A percentile compares a stretch with the other conserved stretches of the same genome.
Conservation (phyloP, 2,113 vertebrate species). For the Haemorhous mexicanus region DNA sequence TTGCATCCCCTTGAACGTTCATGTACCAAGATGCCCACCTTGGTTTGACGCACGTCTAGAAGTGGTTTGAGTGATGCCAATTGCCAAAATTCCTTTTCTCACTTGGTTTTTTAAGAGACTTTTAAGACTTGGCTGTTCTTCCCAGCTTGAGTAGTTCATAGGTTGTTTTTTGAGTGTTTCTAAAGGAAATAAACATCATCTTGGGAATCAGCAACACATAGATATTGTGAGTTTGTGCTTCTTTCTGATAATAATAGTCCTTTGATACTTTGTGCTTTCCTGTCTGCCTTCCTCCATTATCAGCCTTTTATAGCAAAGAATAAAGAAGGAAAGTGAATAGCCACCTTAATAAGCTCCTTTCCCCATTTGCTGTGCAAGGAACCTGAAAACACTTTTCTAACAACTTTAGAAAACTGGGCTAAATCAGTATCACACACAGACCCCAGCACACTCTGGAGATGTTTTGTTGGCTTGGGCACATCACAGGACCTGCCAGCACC, state of each 20-base stretch:
- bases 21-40: background rate
- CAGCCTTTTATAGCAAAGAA: background rate
- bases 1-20: background rate
- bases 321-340: background rate
- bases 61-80: background rate
- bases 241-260: background rate
- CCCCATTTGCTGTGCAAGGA: background rate
- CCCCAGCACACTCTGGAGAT: too few species aligned
- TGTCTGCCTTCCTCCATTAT: background rate
- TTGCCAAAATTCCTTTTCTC: background rate
- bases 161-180: background rate
- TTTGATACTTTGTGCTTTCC: background rate
- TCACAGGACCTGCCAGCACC: rapidly evolving
- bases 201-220: background rate
- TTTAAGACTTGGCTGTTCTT: background rate
- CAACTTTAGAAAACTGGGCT: background rate
- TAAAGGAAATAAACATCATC: background rate
- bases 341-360: background rate
- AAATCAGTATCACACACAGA: rapidly evolving
- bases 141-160: background rate
- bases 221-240: background rate
- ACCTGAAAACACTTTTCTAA: background rate
- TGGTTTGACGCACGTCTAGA: slow-evolving; percentile 12
- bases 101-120: background rate
- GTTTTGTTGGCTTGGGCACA: background rate